phyloP scores from a whole-genome alignment of 2,113 vertebrate species.

The Marcusenius ussheri region DNA sequence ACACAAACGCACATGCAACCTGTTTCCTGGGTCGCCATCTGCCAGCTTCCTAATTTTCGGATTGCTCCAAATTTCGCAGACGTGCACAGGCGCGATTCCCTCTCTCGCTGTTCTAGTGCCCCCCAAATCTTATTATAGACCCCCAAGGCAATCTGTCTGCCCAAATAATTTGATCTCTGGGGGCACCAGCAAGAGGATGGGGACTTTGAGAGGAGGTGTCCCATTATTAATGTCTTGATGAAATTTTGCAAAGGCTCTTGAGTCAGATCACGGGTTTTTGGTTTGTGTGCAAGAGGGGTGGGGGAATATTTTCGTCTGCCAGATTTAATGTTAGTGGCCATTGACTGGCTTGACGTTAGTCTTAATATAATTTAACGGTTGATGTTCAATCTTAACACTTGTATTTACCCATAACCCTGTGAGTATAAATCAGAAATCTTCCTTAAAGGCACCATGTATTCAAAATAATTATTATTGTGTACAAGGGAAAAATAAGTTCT shows the following conservation, averaged over 20 bases:
- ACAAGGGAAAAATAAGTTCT: neutral
- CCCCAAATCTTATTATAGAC: constrained; percentile 8
- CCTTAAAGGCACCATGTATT: neutral
- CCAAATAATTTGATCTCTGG: neutral
- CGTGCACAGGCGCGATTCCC: neutral
- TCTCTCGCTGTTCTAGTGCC: neutral
- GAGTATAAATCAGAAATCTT: neutral
- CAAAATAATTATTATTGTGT: neutral
- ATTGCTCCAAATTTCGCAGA: neutral
- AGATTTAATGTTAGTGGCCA: neutral
- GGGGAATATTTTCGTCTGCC: neutral
- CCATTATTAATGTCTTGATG: constrained; percentile 12
- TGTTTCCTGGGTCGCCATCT: constrained; percentile 6
- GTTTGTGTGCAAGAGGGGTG: neutral
- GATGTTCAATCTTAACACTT: neutral
- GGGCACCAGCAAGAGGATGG: neutral
- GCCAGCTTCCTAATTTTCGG: neutral
- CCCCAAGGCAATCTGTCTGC: constrained; percentile 7
- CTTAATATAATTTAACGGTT: neutral
- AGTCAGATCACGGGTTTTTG: neutral
- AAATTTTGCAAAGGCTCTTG: neutral
- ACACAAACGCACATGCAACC: neutral
- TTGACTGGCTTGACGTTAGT: neutral
- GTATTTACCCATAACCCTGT: neutral
- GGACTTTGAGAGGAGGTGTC: neutral